phyloP scores from a whole-genome alignment of 1,140 invertebrate genomes.

The Aradophagus sp. region DNA sequence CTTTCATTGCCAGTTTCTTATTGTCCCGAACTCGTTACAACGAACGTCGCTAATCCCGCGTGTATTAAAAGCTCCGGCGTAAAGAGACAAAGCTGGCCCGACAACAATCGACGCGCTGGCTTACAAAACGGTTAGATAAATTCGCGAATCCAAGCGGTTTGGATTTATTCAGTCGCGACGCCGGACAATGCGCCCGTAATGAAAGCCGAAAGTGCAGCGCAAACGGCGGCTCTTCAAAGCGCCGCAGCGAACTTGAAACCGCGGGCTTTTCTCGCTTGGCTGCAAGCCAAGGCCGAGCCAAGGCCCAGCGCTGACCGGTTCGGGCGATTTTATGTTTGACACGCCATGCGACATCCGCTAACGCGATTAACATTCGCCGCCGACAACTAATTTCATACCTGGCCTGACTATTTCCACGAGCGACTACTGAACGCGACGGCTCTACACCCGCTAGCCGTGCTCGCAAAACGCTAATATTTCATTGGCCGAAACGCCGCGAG shows the following conservation, averaged over 20 bases:
- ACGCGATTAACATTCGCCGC: conserved; percentile 47
- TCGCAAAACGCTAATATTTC: conserved; percentile 29
- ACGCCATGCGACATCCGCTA: conserved; percentile 34
- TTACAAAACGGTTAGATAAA: conserved; percentile 36
- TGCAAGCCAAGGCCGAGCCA: conserved; percentile 18
- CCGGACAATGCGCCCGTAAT: conserved; percentile 71
- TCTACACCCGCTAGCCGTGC: conserved; percentile 33
- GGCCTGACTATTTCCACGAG: conserved; percentile 29
- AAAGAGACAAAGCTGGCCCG: conserved; percentile 2
- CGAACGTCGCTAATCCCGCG: conserved; percentile 24
- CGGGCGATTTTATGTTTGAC: conserved; percentile 43
- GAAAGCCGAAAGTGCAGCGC: conserved; percentile 62
- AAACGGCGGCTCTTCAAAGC: conserved; percentile 59
- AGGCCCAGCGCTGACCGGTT: conserved; percentile 4
- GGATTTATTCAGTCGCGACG: conserved; percentile 65
- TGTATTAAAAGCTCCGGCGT: conserved; percentile 29
- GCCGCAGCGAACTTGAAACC: conserved; percentile 38
- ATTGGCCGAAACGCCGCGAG: conserved; percentile 16
- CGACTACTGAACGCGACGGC: conserved; percentile 11
- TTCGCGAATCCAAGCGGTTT: conserved; percentile 47
- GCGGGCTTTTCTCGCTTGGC: conserved; percentile 45
- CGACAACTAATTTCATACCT: conserved; percentile 39
- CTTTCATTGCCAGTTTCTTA: conserved; percentile 25
- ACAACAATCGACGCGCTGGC: neutral
- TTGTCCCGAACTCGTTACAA: conserved; percentile 36